A percentile compares a stretch with the other conserved stretches of the same genome.
phyloP scores from a whole-genome alignment of 2,888 invertebrate species.

The Amphipoea oculea region DNA sequence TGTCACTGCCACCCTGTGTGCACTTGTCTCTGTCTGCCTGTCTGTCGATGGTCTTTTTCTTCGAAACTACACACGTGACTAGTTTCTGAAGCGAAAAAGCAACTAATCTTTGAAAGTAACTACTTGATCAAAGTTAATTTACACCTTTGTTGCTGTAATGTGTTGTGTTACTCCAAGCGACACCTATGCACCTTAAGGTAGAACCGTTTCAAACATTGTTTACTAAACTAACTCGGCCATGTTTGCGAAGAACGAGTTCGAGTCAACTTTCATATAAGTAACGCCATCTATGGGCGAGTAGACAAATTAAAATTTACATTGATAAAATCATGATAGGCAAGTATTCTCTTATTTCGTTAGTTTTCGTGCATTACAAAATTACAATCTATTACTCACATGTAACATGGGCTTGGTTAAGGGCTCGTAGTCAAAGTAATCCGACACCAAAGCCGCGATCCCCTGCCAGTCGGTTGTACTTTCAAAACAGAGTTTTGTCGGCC shows the following conservation, averaged over 20 bases:
- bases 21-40: background rate
- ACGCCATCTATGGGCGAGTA: conserved; percentile 72
- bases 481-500: conserved; percentile 94
- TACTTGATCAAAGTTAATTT: background rate
- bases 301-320: conserved; percentile 2
- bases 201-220: background rate
- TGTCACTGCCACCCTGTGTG: background rate
- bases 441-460: conserved; percentile 93
- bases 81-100: background rate
- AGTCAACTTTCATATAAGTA: conserved; percentile 17
- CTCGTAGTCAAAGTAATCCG: conserved; percentile 94
- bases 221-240: background rate
- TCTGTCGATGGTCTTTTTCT: background rate
- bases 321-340: background rate
- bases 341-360: background rate
- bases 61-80: background rate
- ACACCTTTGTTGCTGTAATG: background rate
- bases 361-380: background rate
- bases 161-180: conserved; percentile 15
- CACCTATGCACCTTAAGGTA: conserved; percentile 7
- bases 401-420: conserved; percentile 92
- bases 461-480: conserved; percentile 93
- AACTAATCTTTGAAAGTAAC: background rate
- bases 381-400: conserved; percentile 91
- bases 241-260: background rate